Base-by-base conservation (phyloP, 1,140 invertebrate genomes). In the Meloidogyne hapla region DNA sequence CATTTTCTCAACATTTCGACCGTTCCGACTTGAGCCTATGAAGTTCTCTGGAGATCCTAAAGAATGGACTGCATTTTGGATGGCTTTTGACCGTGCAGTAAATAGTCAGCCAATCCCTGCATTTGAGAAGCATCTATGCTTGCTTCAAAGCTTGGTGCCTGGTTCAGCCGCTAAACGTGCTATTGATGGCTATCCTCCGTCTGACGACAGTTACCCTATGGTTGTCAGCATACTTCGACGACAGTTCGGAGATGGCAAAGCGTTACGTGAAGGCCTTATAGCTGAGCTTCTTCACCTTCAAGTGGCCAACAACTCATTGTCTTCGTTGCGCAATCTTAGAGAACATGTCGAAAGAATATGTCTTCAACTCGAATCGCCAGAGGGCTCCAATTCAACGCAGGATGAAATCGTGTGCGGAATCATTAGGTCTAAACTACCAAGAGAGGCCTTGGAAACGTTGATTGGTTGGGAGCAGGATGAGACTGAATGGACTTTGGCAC, bases 31-130 rank as follows among this genome's bases (percentile, higher is more conserved):
- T 2, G 26, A 66, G n/a, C 65, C 65, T 0, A 26, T 38, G 12
- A 66, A 26, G 0, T 66, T 66, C 5, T n/a, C 65, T 13, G 65
- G 65, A 4, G 40, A 66, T 13, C 65, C 65, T 1, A 38, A 66
- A 38, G 65, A 66, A 15, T 66, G 65, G 65, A 66, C 65, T 13
- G 40, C 65, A 5, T 66, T 66, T 66, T 66, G 65, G 65, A 38
- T 38, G 12, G 28, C 28, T 18, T 66, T 66, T 18, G 12, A 66
- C 13, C 18, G 65, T 4, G 65, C 65, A 4, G 65, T 66, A 12
- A 38, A 66, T 38, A 38, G 40, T 38, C 28, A 66, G n/a, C 13
- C 12, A 26, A 66, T 66, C 40, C 65, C 65, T 13, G 65, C 26
- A 18, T 66, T 66, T 15, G 65, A 66, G 0, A 66, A 66, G 15